Evolutionary conservation across 2,888 invertebrate genomes (phyloP).

Genomic region (Chrysotoxum bicinctum): DNA sequence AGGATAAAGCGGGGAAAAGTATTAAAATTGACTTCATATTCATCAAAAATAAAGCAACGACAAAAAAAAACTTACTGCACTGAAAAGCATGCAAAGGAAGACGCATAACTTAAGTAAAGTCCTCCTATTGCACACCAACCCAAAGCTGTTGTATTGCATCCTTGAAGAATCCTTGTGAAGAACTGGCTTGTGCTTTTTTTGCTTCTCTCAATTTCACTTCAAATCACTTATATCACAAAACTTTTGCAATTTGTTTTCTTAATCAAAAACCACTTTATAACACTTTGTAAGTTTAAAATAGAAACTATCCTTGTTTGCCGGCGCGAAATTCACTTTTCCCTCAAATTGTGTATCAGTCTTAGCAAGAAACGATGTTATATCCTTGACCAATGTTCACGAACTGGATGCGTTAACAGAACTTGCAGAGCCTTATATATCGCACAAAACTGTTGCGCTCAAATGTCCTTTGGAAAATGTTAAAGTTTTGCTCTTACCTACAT

Average conservation of each 20-base stretch:
- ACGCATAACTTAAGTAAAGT: conserved; percentile 53
- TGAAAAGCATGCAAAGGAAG: conserved; percentile 58
- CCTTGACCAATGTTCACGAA: conserved; percentile 37
- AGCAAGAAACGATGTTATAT: conserved; percentile 35
- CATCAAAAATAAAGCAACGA: not conserved
- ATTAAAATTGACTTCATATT: conserved; percentile 2
- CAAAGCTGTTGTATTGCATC: conserved; percentile 61
- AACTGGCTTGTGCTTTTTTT: not conserved
- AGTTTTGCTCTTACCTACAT: conserved; percentile 32
- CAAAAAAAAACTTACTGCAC: conserved; percentile 50
- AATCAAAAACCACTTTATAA: not conserved
- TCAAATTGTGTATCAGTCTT: not conserved
- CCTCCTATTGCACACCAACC: conserved; percentile 46
- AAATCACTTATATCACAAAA: conserved; percentile 24
- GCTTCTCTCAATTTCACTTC: conserved; percentile 25
- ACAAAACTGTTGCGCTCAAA: conserved; percentile 60
- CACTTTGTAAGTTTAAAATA: conserved; percentile 6
- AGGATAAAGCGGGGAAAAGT: conserved; percentile 8
- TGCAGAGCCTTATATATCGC: conserved; percentile 52
- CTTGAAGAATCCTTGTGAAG: conserved; percentile 31
- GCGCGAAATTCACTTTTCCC: conserved; percentile 33
- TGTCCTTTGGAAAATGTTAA: not conserved
- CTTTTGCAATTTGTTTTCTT: conserved; percentile 4
- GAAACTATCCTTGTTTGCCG: conserved; percentile 27
- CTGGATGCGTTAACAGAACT: conserved; percentile 38